Evolutionary conservation across 2,888 invertebrate species (phyloP).

Genomic region (Malachius bipustulatus): DNA sequence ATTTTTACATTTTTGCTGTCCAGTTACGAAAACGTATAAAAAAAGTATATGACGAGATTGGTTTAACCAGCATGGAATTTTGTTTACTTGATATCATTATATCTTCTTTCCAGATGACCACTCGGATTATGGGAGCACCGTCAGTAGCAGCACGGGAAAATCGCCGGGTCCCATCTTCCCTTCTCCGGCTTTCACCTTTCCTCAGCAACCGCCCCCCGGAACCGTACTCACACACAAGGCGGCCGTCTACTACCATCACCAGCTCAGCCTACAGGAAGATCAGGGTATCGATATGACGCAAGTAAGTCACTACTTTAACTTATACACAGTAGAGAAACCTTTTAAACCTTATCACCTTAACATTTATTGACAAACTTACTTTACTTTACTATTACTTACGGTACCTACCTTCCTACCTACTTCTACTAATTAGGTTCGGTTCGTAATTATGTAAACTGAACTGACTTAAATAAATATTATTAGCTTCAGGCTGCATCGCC

Average conservation of each 20-base stretch:
- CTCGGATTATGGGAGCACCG: conserved; percentile 53
- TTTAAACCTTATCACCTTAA: background rate
- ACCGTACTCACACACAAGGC: conserved; percentile 63
- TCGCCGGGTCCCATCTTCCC: conserved; percentile 52
- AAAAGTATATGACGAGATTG: no score
- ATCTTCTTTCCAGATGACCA: conserved; percentile 59
- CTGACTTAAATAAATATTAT: no score
- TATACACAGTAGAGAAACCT: conserved; percentile 4
- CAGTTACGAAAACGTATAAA: no score
- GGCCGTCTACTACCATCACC: conserved; percentile 70
- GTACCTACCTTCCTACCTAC: no score
- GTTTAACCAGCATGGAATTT: no score
- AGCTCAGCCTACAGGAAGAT: conserved; percentile 72
- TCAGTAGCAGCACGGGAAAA: conserved; percentile 53
- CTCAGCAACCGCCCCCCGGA: conserved; percentile 46
- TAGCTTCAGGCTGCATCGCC: no score
- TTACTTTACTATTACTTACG: background rate
- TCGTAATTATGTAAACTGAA: no score
- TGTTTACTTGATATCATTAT: no score
- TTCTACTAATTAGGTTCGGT: no score
- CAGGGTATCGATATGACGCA: conserved; percentile 83
- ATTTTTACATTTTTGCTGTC: no score
- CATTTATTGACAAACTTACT: background rate
- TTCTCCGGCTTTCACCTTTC: conserved; percentile 64
- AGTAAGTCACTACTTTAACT: conserved; percentile 34